phyloP scores from a whole-genome alignment of 2,113 vertebrate species.

The Amphiprion percula region DNA sequence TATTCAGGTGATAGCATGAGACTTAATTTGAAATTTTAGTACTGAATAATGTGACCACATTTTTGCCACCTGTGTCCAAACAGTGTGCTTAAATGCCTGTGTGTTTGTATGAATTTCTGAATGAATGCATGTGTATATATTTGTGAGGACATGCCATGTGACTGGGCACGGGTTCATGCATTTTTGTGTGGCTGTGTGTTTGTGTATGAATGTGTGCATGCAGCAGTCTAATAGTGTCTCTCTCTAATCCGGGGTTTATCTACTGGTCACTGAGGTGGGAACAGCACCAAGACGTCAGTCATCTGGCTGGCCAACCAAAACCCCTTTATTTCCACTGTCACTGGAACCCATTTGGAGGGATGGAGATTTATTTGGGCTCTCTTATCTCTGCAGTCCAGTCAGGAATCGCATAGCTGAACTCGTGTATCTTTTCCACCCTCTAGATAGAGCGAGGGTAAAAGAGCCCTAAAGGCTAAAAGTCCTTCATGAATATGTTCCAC shows the following conservation, averaged over 20 bases:
- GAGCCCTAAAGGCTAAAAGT: slow-evolving; percentile 63
- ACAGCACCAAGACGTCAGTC: slow-evolving; percentile 82
- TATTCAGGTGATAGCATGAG: neutral
- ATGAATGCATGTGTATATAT: slow-evolving; percentile 1
- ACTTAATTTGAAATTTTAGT: slow-evolving; percentile 7
- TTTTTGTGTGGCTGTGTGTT: slow-evolving; percentile 11
- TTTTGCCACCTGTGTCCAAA: slow-evolving; percentile 1
- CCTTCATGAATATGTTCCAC: slow-evolving; percentile 66
- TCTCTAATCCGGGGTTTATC: slow-evolving; percentile 80
- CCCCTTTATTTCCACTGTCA: slow-evolving; percentile 86
- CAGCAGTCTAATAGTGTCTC: slow-evolving; percentile 65
- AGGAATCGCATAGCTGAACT: slow-evolving; percentile 86
- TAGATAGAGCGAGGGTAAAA: slow-evolving; percentile 64
- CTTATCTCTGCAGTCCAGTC: slow-evolving; percentile 85
- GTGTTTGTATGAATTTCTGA: neutral
- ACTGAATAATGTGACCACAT: neutral
- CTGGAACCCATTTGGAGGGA: slow-evolving; percentile 82
- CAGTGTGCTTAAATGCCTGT: neutral
- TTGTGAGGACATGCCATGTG: neutral
- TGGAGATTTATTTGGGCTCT: slow-evolving; percentile 85
- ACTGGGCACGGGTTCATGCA: slow-evolving; percentile 1
- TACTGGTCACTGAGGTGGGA: slow-evolving; percentile 73
- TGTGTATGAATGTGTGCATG: slow-evolving; percentile 17
- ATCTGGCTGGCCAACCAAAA: slow-evolving; percentile 81
- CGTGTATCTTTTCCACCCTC: slow-evolving; percentile 77